Evolutionary conservation across 2,888 invertebrate genomes (phyloP).

Genomic region (Drosophila pegasa): DNA sequence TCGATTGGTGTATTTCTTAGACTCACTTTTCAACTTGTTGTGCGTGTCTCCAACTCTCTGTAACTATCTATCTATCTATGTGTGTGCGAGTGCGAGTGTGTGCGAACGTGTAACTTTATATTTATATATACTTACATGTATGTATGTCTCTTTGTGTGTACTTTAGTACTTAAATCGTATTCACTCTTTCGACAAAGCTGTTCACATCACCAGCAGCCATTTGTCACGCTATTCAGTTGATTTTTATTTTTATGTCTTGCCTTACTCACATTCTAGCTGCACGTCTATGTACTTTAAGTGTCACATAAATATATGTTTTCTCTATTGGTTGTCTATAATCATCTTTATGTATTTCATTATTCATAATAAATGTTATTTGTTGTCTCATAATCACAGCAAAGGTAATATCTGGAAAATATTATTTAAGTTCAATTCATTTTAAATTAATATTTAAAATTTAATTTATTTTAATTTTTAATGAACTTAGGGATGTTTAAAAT

Average conservation of each 20-base stretch:
- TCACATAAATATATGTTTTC: background rate
- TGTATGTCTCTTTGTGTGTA: constrained; percentile 10
- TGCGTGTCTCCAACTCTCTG: constrained; percentile 38
- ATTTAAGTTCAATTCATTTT: background rate
- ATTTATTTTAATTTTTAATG: background rate
- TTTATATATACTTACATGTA: constrained; percentile 7
- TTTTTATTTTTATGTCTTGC: background rate
- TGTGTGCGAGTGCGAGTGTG: constrained; percentile 1
- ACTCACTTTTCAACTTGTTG: constrained; percentile 67
- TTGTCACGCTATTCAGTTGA: background rate
- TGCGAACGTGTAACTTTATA: constrained; percentile 9
- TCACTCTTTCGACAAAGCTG: constrained; percentile 7
- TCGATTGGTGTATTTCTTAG: constrained; percentile 84
- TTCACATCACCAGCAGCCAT: constrained; percentile 19
- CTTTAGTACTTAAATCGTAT: constrained; percentile 7
- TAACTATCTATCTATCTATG: constrained; percentile 14
- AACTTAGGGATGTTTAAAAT: too few species aligned
- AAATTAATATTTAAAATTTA: background rate
- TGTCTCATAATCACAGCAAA: background rate
- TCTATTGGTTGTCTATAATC: background rate
- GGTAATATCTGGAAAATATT: background rate
- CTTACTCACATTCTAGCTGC: constrained; percentile 12
- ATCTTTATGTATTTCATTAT: background rate
- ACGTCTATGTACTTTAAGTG: constrained; percentile 15
- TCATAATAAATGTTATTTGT: background rate